Evolutionary conservation across 92 coral and sea anemone species (phyloP), one percentile per base, ranked within the genome.

Genomic region (Montipora capitata): DNA sequence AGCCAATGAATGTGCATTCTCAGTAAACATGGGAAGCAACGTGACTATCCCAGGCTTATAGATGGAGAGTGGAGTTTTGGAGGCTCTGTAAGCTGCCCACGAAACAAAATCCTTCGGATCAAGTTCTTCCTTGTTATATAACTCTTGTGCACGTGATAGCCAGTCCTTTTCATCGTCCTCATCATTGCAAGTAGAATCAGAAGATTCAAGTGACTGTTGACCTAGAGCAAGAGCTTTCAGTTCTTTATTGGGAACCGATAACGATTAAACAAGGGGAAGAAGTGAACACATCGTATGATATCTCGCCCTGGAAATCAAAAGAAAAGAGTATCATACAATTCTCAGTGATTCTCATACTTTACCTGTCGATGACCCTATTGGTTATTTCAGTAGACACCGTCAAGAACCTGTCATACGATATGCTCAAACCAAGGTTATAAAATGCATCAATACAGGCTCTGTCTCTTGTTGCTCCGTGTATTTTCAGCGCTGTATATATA

Each of bases 381-480:
- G 93, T 77, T 18, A 58, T 64, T 38, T 94, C 93, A 39, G 93
- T 88, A 38, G 97, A 79, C 15, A 91, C 87, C 44, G 94, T 78
- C 18, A 94, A 78, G n/a, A 78, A 83, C 63, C 93, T 67, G 75
- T 87, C 96, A 80, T 91, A 94, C 68, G 93, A 90, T 10, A 88
- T 84, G 56, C 88, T 85, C 86, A 88, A 38, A 17, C 96, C 96
- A 5, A 94, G 83, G 69, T 91, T 84, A 66, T 69, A 94, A 62
- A 94, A 84, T 43, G 94, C 63, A 20, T 94, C 89, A 15, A 91
- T 61, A 70, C 88, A 87, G 79, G 79, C 79, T 73, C 78, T 74
- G 79, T 74, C 76, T 43, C 79, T 74, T 51, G 64, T 79, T 5
- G 93, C 90, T 17, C 89, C 93, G 65, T 91, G 93, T 42, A 94